These are phyloP conservation scores for Sebastes taczanowskii DNA, from an alignment of 2,797 vertebrate genomes.

Conservation along the genomic window DNA sequence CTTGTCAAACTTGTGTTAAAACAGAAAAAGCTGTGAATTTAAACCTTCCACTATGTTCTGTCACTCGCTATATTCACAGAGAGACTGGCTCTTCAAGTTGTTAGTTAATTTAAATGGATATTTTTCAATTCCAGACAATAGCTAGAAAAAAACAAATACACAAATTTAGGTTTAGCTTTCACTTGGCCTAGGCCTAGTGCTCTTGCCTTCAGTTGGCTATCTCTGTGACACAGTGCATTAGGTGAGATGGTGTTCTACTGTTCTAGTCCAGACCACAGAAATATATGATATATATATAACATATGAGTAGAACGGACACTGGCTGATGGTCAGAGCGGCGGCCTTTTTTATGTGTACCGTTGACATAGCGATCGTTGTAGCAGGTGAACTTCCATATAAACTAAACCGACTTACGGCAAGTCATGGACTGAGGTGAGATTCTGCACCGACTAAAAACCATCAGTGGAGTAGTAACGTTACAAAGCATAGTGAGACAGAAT, in stretches of 20 bases:
- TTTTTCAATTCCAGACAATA: background rate
- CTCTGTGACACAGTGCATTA: background rate
- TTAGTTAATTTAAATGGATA: background rate
- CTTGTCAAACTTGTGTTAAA: background rate
- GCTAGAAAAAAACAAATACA: background rate
- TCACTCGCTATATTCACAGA: background rate
- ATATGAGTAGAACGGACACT: too few relatives aligned
- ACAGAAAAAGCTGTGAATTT: background rate
- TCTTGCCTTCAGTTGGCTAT: background rate
- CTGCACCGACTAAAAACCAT: too few relatives aligned
- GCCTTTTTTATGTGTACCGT: too few relatives aligned
- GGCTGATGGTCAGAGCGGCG: too few relatives aligned
- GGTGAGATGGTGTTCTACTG: background rate
- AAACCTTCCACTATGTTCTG: background rate
- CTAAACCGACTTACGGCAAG: too few relatives aligned
- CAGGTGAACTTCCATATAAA: too few relatives aligned
- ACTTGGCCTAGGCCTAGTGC: background rate
- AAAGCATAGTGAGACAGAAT: too few relatives aligned
- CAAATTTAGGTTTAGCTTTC: background rate
- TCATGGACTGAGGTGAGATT: too few relatives aligned
- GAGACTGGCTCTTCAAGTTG: background rate
- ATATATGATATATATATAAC: too few relatives aligned
- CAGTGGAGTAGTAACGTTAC: too few relatives aligned
- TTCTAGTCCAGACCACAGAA: too few relatives aligned
- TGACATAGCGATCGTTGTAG: too few relatives aligned